Evolutionary conservation across 2,113 vertebrate species (phyloP).

Genomic region (Pterocles orientalis): DNA sequence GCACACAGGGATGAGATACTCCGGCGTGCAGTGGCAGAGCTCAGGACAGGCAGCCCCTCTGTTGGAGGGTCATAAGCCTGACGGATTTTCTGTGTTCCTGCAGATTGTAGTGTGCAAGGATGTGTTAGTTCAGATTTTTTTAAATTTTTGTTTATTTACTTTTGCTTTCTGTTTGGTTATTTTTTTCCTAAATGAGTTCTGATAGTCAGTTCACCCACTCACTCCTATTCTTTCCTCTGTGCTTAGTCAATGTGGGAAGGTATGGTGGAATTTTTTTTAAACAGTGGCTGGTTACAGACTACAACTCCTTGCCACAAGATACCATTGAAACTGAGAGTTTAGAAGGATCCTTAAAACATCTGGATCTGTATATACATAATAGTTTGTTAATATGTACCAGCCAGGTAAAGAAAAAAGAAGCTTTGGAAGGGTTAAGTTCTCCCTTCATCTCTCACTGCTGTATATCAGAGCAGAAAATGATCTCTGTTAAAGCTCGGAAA

Average conservation of each 20-base stretch:
- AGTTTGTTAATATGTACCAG: background rate
- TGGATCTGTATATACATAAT: background rate
- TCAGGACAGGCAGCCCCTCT: background rate
- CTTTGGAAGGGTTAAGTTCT: background rate
- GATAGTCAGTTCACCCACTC: background rate
- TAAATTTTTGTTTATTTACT: background rate
- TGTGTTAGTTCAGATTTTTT: background rate
- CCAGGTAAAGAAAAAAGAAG: background rate
- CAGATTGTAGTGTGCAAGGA: background rate
- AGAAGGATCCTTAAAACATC: background rate
- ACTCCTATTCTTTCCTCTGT: background rate
- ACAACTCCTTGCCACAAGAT: background rate
- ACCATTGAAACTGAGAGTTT: background rate
- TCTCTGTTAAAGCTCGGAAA: background rate
- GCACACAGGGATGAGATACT: rapidly evolving
- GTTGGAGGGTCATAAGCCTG: too few species aligned
- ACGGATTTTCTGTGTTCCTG: background rate
- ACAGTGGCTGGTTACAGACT: background rate
- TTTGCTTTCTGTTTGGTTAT: background rate
- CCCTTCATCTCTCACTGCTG: background rate
- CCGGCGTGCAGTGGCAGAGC: background rate
- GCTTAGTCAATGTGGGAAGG: background rate
- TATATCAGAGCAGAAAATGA: background rate
- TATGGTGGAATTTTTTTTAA: background rate
- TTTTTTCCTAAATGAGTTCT: background rate